Evolutionary conservation across 2,113 vertebrate genomes (phyloP).

Genomic region (Phoxinus phoxinus): DNA sequence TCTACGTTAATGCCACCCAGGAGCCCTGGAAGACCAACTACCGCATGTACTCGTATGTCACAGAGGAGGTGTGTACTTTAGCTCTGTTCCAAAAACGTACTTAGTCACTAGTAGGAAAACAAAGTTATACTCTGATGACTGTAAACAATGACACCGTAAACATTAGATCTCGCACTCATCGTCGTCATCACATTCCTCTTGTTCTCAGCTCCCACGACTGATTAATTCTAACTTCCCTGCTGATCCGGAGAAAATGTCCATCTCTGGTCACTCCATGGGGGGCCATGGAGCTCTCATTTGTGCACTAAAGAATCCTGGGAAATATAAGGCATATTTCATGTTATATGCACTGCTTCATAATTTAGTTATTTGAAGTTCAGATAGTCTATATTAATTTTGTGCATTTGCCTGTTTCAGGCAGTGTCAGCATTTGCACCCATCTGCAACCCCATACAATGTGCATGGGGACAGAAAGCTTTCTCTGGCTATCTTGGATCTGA

Average conservation of each 20-base stretch:
- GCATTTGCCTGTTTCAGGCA: slow-evolving; percentile 71
- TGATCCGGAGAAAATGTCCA: slow-evolving; percentile 85
- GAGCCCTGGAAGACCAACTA: slow-evolving; percentile 96
- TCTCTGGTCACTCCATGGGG: slow-evolving; percentile 93
- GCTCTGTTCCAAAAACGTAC: not conserved
- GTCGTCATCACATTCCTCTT: not conserved
- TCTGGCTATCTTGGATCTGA: slow-evolving; percentile 90
- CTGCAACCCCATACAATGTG: slow-evolving; percentile 93
- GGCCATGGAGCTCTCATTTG: slow-evolving; percentile 87
- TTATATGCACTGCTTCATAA: not conserved
- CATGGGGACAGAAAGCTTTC: slow-evolving; percentile 96
- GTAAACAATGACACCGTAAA: not conserved
- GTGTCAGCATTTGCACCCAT: slow-evolving; percentile 95
- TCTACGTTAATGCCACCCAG: slow-evolving; percentile 91
- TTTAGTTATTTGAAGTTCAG: not conserved
- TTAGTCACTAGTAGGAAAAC: not conserved
- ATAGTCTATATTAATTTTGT: not conserved
- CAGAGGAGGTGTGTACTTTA: slow-evolving; percentile 82
- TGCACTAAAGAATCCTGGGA: slow-evolving; percentile 89
- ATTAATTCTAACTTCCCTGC: slow-evolving; percentile 90
- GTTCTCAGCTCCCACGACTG: slow-evolving; percentile 82
- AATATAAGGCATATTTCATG: slow-evolving; percentile 80
- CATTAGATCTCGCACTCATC: too few relatives aligned
- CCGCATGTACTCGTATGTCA: slow-evolving; percentile 94
- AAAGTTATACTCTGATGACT: not conserved